Evolutionary conservation across 1,140 invertebrate genomes (phyloP).

Genomic region (Campoletis sonorensis): DNA sequence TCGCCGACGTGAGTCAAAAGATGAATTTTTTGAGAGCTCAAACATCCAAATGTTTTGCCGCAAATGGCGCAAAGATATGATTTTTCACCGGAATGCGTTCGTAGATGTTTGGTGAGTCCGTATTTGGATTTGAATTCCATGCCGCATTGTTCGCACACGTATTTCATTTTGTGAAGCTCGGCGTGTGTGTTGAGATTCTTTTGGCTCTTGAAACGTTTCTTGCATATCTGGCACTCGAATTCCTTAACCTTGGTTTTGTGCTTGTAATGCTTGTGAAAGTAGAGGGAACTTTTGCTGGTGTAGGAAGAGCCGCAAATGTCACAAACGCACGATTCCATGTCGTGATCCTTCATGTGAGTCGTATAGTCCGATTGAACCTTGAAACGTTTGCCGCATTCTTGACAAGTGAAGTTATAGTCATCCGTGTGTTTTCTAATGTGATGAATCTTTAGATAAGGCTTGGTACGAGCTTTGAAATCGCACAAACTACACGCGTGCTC

Average conservation of each 20-base stretch:
- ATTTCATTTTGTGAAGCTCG: conserved; percentile 75
- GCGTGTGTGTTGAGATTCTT: conserved; percentile 72
- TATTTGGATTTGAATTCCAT: conserved; percentile 81
- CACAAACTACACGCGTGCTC: conserved; percentile 66
- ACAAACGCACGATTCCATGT: conserved; percentile 72
- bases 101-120: conserved; percentile 79
- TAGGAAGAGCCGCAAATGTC: conserved; percentile 81
- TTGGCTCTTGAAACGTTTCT: conserved; percentile 73
- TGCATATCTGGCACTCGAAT: conserved; percentile 75
- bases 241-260: conserved; percentile 75
- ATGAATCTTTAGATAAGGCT: conserved; percentile 74
- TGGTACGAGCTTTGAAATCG: conserved; percentile 71
- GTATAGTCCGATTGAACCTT: conserved; percentile 75
- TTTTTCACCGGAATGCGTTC: conserved; percentile 82
- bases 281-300: conserved; percentile 68
- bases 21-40: conserved; percentile 74
- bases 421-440: conserved; percentile 78
- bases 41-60: conserved; percentile 78
- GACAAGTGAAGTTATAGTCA: conserved; percentile 78
- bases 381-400: conserved; percentile 80
- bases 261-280: conserved; percentile 71
- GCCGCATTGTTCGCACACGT: conserved; percentile 78
- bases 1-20: conserved; percentile 75
- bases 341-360: conserved; percentile 75
- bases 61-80: conserved; percentile 80